Conservation (phyloP, 2,888 invertebrate species). For the Chaetoderma sp. region DNA sequence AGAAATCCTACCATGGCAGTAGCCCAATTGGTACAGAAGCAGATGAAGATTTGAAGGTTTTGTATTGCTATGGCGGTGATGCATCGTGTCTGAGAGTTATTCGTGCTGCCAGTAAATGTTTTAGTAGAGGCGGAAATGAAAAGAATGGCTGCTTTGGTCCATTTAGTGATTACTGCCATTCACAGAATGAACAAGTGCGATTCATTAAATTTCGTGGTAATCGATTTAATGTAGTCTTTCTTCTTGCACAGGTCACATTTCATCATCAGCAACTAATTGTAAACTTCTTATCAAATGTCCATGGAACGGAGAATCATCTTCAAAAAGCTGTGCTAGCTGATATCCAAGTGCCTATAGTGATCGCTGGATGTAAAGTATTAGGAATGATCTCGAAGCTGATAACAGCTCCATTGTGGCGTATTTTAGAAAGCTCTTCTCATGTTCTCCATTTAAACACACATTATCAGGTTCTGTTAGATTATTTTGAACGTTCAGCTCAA, state of each 20-base stretch:
- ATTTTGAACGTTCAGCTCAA: conserved; percentile 20
- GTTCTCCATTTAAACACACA: too few relatives aligned
- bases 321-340: conserved; percentile 33
- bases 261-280: conserved; percentile 26
- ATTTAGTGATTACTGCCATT: not conserved
- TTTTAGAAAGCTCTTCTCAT: too few relatives aligned
- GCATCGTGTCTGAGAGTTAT: not conserved
- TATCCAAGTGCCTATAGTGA: conserved; percentile 19
- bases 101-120: conserved; percentile 8
- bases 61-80: conserved; percentile 6
- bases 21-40: not conserved
- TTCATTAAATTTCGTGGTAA: conserved; percentile 15
- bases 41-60: conserved; percentile 11
- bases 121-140: conserved; percentile 12
- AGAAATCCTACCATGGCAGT: not conserved
- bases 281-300: conserved; percentile 19
- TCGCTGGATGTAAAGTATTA: conserved; percentile 30
- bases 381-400: conserved; percentile 31
- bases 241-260: conserved; percentile 9
- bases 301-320: conserved; percentile 27
- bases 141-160: conserved; percentile 2
- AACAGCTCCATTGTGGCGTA: conserved; percentile 24
- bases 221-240: conserved; percentile 16
- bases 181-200: not conserved
- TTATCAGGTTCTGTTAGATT: too few relatives aligned